Evolutionary conservation across 2,113 vertebrate species (phyloP), one percentile per base, ranked within the genome.

Genomic region (Lamprologus lemairii): DNA sequence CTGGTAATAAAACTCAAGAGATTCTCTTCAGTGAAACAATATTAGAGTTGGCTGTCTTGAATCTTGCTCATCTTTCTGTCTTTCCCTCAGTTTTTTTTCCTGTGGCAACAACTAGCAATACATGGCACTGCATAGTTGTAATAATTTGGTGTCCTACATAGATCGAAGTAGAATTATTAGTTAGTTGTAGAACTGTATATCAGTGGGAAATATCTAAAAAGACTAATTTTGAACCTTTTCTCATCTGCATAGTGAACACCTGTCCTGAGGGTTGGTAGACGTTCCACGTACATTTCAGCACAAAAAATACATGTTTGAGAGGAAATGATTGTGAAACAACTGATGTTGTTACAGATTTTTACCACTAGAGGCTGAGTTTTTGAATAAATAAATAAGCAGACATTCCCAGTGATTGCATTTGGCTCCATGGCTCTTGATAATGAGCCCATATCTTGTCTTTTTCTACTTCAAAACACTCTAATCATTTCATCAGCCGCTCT

Each of bases 401-500:
- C 53, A 19, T 14, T 54, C 12, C 42, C 16, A 37, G 12, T 84
- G 84, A 93, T 90, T 92, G 82, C 87, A 80, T 51, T 83, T 78
- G 47, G 58, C 58, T 88, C 80, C 42, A 78, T 87, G 33, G 87
- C 60, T 71, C 84, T 89, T 88, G 53, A 93, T 91, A 88, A 81
- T 55, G 12, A 91, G 75, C 85, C 86, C 47, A 19, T 63, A 68
- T 88, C 58, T 82, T 37, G 71, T 19, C 54, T 86, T 75, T 91
- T 80, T 88, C 73, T 85, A 60, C 90, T 51, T 86, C 57, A 83
- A 84, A 92, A 85, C 42, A 31, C 91, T 88, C 85, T 75, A 94
- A 93, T 96, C 88, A 95, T 94, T 95, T 95, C 93, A 96, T 96
- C 95, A 95, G 91, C 40, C 9, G 12, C 93, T 86, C 91, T 95